Evolutionary conservation across 2,113 vertebrate genomes (phyloP), one percentile per base, ranked within the genome.

Genomic region (Argyrosomus japonicus): DNA sequence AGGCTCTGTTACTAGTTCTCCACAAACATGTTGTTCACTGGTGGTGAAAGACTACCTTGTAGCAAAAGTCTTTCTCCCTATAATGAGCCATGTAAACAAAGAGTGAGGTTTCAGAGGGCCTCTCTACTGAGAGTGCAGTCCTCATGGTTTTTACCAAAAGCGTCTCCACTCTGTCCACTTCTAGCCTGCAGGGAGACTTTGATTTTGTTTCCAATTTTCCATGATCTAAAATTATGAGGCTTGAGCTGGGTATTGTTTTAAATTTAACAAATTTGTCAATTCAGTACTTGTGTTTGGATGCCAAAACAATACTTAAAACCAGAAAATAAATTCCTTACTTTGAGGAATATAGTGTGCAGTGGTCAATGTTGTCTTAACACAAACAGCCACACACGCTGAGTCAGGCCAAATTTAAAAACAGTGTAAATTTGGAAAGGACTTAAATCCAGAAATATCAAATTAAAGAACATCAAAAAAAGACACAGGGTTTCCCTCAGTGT

Each of bases 51-150:
- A 57, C 70, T 68, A 48, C 73, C 57, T 77, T 87, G 54, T 73
- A 25, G 68, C 48, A 68, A 63, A 77, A 50, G 43, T 64, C 77
- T 83, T 77, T 82, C 61, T 13, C 47, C 45, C 63, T 64, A 21
- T 76, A 84, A 80, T 82, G 47, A 84, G 51, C 50, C 60, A 18
- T 75, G 47, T 78, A 80, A 88, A 85, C 74, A 82, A 54, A 82
- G 75, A 50, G 48, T 54, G 40, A 21, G 43, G 63, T 75, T 77
- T 72, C 29, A 73, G 61, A 53, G 76, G 54, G 13, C 75, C 56
- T 77, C 63, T 60, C 64, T 65, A 3, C 43, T 17, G 7, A 72
- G 48, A 63, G 29, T 23, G 12, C 32, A 71, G 61, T 75, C 56
- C 58, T 75, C 5, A 1, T 48, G 40, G 25, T 67, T 45, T 84